Base-by-base conservation (phyloP, 2,797 vertebrate species). In the Mareca strepera region DNA sequence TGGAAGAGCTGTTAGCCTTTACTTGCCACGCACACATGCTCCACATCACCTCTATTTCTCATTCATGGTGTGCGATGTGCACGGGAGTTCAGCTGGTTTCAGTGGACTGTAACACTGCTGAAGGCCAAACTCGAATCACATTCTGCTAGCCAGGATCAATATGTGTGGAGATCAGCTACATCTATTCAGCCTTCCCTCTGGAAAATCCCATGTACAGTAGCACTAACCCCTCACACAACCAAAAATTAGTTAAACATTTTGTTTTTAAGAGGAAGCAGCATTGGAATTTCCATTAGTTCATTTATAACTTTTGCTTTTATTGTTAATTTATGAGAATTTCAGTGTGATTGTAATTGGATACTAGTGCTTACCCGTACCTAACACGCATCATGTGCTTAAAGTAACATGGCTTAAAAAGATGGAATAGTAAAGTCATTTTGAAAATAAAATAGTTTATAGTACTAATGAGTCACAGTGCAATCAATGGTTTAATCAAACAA, bases 401-500 rank as follows among this genome's bases (percentile, higher is more conserved):
- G 72, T 48, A 88, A 58, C 64, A 44, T 66, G 72, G 85, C 69
- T 94, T 95, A 70, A 68, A 74, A 72, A 77, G 55, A 82, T 29
- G 31, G n/a, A 70, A 73, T 20, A 44, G 41, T 37, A 77, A 89
- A 63, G 44, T 68, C 25, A 50, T 78, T 87, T 64, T 29, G 55
- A 88, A 94, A 96, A 92, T 68, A 91, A 94, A 92, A 83, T 76
- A 77, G 84, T 62, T 94, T 76, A 41, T 92, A 94, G 77, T 79
- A 93, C 90, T 96, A 93, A 89, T 68, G 93, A 93, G 88, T 93
- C 88, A 95, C 88, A 95, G 88, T 90, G 92, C 92, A 95, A 92
- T 96, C 96, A 82, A 86, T 75, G 53, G 60, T 96, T 96, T 97
- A 96, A 97, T 96, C 93, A 96, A 97, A 96, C 96, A 95, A 74